Conservation (phyloP, 2,888 invertebrate genomes). For the Apamea monoglypha region DNA sequence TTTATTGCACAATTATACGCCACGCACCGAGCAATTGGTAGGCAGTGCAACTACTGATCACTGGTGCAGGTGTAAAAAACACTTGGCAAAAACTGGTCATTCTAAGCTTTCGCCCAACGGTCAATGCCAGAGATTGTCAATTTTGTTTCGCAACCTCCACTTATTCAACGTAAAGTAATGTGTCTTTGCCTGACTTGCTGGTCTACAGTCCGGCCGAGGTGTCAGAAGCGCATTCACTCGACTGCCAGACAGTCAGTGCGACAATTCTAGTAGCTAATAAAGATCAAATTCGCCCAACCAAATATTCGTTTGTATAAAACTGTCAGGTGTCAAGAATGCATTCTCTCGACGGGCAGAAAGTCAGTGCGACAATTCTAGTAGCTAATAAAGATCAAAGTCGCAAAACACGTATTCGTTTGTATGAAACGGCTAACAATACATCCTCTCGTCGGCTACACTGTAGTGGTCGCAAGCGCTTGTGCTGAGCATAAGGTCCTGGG, state of each 20-base stretch:
- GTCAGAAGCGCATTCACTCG: too few relatives aligned
- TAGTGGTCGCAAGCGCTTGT: not conserved
- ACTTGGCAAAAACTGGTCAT: slow-evolving; percentile 68
- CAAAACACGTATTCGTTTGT: too few relatives aligned
- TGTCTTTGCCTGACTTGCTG: not conserved
- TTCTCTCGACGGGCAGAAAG: not conserved
- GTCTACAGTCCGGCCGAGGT: not conserved
- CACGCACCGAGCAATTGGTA: slow-evolving; percentile 29
- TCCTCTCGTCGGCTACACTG: too few relatives aligned
- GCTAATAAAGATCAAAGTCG: too few relatives aligned
- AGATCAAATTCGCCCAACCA: not conserved
- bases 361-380: not conserved
- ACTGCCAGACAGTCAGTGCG: not conserved
- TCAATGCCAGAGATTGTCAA: slow-evolving; percentile 79
- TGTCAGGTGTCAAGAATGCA: not conserved
- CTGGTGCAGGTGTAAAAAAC: slow-evolving; percentile 46
- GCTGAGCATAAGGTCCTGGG: not conserved
- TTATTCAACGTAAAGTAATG: slow-evolving; percentile 15
- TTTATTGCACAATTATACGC: slow-evolving; percentile 42
- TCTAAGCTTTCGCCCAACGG: slow-evolving; percentile 82
- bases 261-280: not conserved
- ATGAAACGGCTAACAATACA: too few relatives aligned
- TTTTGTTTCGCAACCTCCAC: slow-evolving; percentile 69
- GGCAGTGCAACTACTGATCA: slow-evolving; percentile 26
- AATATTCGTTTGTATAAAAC: too few relatives aligned